These are phyloP conservation scores for Lynx canadensis DNA, from an alignment of 2,113 vertebrate genomes.

Conservation along the genomic window DNA sequence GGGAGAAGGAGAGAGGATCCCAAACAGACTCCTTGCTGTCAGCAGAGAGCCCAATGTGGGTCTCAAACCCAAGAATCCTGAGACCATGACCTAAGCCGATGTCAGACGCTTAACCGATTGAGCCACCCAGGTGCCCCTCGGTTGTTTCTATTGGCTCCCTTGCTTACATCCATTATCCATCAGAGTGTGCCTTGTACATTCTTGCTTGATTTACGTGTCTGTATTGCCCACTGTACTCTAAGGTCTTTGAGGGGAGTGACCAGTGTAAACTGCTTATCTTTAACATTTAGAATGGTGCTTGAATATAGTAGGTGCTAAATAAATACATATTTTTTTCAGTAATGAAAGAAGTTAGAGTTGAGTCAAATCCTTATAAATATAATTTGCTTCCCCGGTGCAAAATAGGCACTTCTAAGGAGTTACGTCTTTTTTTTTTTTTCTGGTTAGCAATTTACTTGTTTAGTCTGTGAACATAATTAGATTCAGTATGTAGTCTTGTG, in stretches of 20 bases:
- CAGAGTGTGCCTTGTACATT: not conserved
- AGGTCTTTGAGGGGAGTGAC: not conserved
- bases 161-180: not conserved
- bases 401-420: slow-evolving; percentile 29
- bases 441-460: slow-evolving; percentile 59
- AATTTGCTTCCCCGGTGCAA: slow-evolving; percentile 44
- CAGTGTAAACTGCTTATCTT: not conserved
- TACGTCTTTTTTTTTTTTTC: not conserved
- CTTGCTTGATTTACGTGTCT: not conserved
- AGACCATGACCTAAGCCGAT: no score
- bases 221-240: not conserved
- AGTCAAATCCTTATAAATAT: slow-evolving; percentile 23
- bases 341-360: not conserved
- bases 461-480: slow-evolving; percentile 52
- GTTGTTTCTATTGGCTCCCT: not conserved
- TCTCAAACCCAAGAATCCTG: no score
- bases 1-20: no score
- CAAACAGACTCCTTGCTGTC: no score
- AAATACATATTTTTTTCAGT: not conserved
- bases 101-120: no score
- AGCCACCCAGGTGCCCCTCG: not conserved
- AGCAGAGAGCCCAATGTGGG: no score
- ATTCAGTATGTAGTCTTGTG: not conserved
- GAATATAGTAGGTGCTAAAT: not conserved
- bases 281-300: not conserved